phyloP scores from a whole-genome alignment of 2,797 vertebrate genomes.

The Margarornis squamiger region DNA sequence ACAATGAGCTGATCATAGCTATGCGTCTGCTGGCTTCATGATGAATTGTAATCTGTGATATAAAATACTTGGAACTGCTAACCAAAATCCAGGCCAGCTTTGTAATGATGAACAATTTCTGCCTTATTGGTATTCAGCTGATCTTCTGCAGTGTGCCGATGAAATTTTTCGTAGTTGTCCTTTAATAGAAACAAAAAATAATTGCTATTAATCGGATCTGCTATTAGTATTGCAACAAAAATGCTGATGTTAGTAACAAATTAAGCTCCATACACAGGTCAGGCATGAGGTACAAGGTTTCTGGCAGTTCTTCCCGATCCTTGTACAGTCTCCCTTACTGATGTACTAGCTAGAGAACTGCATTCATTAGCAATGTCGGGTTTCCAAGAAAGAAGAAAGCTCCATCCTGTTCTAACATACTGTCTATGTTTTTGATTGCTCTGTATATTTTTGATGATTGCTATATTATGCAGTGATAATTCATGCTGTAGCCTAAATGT shows the following conservation, averaged over 20 bases:
- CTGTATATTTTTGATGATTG: slow-evolving; percentile 18
- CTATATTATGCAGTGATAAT: slow-evolving; percentile 56
- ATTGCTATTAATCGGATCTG: neutral
- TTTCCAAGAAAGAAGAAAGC: slow-evolving; percentile 33
- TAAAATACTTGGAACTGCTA: slow-evolving; percentile 38
- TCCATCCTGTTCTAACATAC: slow-evolving; percentile 29
- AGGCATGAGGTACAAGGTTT: neutral
- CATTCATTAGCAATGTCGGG: neutral
- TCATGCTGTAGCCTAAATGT: slow-evolving; percentile 36
- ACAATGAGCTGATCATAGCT: slow-evolving; percentile 10
- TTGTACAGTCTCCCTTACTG: neutral
- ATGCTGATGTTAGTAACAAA: neutral
- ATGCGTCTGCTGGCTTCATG: slow-evolving; percentile 17
- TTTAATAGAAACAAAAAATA: slow-evolving; percentile 3
- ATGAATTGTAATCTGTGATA: slow-evolving; percentile 41
- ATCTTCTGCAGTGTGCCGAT: slow-evolving; percentile 14
- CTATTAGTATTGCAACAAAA: slow-evolving; percentile 2
- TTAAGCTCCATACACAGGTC: neutral
- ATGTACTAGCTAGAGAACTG: neutral
- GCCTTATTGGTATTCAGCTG: slow-evolving; percentile 34
- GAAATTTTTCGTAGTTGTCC: neutral
- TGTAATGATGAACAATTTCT: slow-evolving; percentile 32
- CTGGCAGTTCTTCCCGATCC: neutral
- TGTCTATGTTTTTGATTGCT: slow-evolving; percentile 43
- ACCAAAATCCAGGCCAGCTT: slow-evolving; percentile 44